Base-by-base conservation (phyloP, 2,113 vertebrate genomes). In the Orthonyx spaldingii region DNA sequence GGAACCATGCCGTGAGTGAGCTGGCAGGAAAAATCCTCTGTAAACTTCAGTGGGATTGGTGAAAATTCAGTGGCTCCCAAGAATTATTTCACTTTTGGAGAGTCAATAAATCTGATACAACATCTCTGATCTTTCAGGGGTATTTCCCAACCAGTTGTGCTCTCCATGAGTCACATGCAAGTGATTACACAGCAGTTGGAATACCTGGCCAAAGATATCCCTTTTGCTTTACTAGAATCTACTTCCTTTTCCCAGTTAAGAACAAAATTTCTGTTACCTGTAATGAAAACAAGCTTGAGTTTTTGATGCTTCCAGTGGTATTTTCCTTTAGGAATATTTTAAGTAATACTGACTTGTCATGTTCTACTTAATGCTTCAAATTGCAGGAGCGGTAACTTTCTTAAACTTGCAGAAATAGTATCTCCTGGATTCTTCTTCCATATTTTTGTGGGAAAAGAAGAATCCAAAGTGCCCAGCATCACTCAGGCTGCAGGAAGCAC, bases 351-450 rank as follows among this genome's bases (percentile, higher is more conserved):
- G 33, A 46, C 18, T 87, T 42, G 13, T 16, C 11, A 3, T 17
- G 22, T 37, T 77, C n/a, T 18, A 39, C 9, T 84, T 56, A n/a
- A 33, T 41, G n/a, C 35, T 85, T 56, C 20, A 15, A 46, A n/a
- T 24, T 27, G 6, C 15, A 37, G 42, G 15, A 63, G 32, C 0
- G 0, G 13, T 47, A 55, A 47, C 64, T 83, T 88, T 52, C 42
- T 87, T 50, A 32, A 74, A 61, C 19, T 75, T 74, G 13, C 56
- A 41, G 56, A 77, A 85, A 60, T 10, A 37, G 4, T 37, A 21
- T 32, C 16, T 55, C 18, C 21, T 66, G 53, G 17, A 37, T 37
- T 35, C 5, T 64, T 87, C 14, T 59, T 80, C 32, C 1, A 0
- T n/a, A 3, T 41, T 80, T 83, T 66, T 65, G 15, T 69, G 30